phyloP scores from a whole-genome alignment of 2,113 vertebrate species.

The Amphilophus citrinellus region DNA sequence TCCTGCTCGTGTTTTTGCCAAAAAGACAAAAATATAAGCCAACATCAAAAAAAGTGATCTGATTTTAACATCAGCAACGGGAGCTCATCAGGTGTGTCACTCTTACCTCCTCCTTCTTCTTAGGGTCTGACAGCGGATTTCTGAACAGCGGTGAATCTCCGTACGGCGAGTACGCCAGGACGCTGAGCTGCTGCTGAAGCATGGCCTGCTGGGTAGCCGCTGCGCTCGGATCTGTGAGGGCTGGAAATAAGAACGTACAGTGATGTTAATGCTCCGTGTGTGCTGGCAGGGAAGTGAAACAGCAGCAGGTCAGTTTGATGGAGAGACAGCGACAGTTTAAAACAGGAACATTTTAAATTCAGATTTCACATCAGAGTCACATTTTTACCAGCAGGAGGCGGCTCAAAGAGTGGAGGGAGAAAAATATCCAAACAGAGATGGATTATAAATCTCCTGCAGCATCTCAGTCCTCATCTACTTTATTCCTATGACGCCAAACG shows the following conservation, averaged over 20 bases:
- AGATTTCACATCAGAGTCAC: background rate
- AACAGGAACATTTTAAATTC: too few species aligned
- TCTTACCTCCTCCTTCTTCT: slow-evolving; percentile 96
- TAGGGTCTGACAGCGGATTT: slow-evolving; percentile 93
- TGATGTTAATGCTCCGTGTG: fast-evolving
- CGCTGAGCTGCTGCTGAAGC: slow-evolving; percentile 92
- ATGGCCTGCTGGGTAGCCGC: slow-evolving; percentile 90
- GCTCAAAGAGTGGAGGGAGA: fast-evolving
- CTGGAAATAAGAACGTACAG: slow-evolving; percentile 59
- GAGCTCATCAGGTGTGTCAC: fast-evolving
- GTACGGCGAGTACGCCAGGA: slow-evolving; percentile 91
- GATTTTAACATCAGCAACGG: background rate
- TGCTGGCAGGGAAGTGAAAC: fast-evolving
- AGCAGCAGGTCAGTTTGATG: background rate
- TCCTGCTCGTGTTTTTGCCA: too few species aligned
- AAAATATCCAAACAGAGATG: too few species aligned
- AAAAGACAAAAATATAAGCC: too few species aligned
- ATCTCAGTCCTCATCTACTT: too few species aligned
- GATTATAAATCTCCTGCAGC: too few species aligned
- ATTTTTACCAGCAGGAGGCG: background rate
- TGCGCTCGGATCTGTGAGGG: slow-evolving; percentile 88
- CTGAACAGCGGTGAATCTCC: slow-evolving; percentile 96
- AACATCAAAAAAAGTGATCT: too few species aligned
- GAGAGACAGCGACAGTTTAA: too few species aligned
- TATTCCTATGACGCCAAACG: too few species aligned